Conservation (phyloP, 1,140 invertebrate genomes). For the Camponotus vicinus region DNA sequence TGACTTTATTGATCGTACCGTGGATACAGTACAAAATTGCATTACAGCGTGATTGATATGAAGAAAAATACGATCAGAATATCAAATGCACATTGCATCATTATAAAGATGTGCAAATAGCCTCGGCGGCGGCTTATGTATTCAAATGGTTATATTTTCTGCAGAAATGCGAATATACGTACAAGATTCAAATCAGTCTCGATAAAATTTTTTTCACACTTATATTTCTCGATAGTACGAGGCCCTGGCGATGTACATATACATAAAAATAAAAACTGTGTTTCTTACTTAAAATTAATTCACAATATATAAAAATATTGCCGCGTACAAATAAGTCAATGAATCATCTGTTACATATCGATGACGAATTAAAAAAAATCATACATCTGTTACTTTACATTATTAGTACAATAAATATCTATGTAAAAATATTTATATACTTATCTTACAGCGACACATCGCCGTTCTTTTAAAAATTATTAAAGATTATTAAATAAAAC, state of each 20-base stretch:
- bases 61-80: slow-evolving; percentile 30
- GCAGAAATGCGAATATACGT: not conserved
- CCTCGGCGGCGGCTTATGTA: slow-evolving; percentile 16
- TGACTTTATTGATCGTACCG: slow-evolving; percentile 32
- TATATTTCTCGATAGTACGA: not conserved
- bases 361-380: slow-evolving; percentile 34
- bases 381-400: slow-evolving; percentile 9
- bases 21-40: slow-evolving; percentile 53
- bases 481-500: slow-evolving; percentile 21
- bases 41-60: slow-evolving; percentile 31
- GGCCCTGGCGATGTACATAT: not conserved
- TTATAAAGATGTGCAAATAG: slow-evolving; percentile 38
- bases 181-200: slow-evolving; percentile 26
- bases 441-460: not conserved
- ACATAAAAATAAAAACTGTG: not conserved
- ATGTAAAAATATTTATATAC: not conserved
- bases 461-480: not conserved
- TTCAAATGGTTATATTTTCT: not conserved
- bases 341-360: not conserved
- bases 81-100: slow-evolving; percentile 37
- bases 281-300: slow-evolving; percentile 39
- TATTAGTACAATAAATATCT: not conserved
- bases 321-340: not conserved
- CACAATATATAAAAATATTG: slow-evolving; percentile 19
- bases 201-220: not conserved